Conservation (phyloP, 2,113 vertebrate species). For the Uria lomvia region DNA sequence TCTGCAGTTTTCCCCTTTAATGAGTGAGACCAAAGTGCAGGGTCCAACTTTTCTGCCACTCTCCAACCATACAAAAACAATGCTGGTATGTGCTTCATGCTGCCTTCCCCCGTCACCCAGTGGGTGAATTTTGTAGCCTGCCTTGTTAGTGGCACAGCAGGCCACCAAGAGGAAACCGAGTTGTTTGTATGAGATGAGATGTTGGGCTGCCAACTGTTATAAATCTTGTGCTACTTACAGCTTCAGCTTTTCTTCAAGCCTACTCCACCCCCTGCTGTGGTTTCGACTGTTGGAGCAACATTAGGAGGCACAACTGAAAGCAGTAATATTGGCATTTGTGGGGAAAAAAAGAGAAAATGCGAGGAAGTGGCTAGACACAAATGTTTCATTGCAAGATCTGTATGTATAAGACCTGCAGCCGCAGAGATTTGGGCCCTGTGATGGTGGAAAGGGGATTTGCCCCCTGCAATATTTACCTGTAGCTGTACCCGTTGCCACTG, state of each 20-base stretch:
- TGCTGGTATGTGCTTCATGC: not conserved
- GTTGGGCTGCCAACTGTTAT: constrained; percentile 57
- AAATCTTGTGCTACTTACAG: constrained; percentile 53
- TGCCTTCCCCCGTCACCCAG: constrained; percentile 28
- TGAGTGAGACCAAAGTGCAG: accelerated
- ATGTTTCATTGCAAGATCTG: not conserved
- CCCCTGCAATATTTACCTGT: constrained; percentile 2
- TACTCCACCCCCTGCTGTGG: constrained; percentile 59
- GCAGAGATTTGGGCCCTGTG: not conserved
- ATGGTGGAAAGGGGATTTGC: not conserved
- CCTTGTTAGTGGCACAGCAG: constrained; percentile 59
- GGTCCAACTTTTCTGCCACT: not conserved
- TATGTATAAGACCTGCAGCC: not conserved
- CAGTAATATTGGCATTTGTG: constrained; percentile 30
- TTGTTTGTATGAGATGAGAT: constrained; percentile 47
- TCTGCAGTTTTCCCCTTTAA: constrained; percentile 12
- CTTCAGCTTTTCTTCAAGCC: constrained; percentile 33
- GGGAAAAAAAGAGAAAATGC: not conserved
- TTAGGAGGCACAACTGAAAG: constrained; percentile 40
- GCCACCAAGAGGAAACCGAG: constrained; percentile 31
- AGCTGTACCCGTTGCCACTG: not conserved
- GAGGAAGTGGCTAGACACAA: not conserved
- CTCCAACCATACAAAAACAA: not conserved
- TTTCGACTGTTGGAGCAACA: constrained; percentile 41
- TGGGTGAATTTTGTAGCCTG: constrained; percentile 38